Evolutionary conservation across 30 jellyfish, hydroid and myxozoan genomes (phyloP).

Genomic region (Cassiopea andromeda): DNA sequence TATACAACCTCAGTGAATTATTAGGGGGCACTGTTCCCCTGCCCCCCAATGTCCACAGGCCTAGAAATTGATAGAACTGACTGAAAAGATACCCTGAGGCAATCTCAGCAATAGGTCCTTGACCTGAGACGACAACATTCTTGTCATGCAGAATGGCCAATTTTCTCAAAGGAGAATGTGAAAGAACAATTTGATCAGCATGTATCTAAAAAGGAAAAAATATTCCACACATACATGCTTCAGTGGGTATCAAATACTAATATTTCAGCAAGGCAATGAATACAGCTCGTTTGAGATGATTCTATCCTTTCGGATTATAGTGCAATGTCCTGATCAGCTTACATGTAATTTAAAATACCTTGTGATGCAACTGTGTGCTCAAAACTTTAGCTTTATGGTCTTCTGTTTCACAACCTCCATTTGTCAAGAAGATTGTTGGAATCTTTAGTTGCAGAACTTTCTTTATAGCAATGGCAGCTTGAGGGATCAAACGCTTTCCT

Average conservation of each 20-base stretch:
- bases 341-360: constrained; percentile 41
- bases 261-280: too few species aligned
- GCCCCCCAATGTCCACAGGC: too few species aligned
- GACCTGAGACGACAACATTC: constrained; percentile 97
- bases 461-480: constrained; percentile 80
- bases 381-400: constrained; percentile 80
- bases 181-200: constrained; percentile 83
- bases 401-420: constrained; percentile 97
- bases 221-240: not conserved
- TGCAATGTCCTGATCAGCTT: not conserved
- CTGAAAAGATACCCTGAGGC: constrained; percentile 85
- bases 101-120: constrained; percentile 91
- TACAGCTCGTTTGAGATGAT: too few species aligned
- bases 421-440: constrained; percentile 86
- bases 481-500: constrained; percentile 88
- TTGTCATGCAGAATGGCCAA: constrained; percentile 81
- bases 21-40: too few species aligned
- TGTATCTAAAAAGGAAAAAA: constrained; percentile 52
- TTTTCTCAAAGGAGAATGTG: constrained; percentile 93
- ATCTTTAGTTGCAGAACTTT: constrained; percentile 55
- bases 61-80: too few species aligned
- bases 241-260: not conserved
- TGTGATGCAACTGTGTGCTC: constrained; percentile 59
- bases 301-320: not conserved
- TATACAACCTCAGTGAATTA: too few species aligned